Base-by-base conservation (phyloP, 2,113 vertebrate genomes). In the Pseudopipra pipra region DNA sequence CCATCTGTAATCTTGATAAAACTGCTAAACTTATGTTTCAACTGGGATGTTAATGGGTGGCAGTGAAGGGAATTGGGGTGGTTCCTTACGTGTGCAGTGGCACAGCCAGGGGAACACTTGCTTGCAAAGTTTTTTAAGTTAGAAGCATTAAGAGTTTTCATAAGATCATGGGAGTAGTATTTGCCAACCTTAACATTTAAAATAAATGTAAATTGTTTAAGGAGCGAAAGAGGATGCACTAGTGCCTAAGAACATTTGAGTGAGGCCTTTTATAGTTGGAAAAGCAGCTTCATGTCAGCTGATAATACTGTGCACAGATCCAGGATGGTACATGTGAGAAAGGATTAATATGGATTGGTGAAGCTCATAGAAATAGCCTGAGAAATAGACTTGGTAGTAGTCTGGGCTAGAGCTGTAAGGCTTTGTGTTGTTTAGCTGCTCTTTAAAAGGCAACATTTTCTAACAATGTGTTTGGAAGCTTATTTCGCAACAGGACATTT, bases 31-130 rank as follows among this genome's bases (percentile, higher is more conserved):
- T 27, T 28, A 1, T 12, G 12, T 73, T 73, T 73, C 31, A 83
- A 25, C 37, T 80, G 20, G 8, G 12, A 4, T 89, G 54, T 62
- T 56, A 12, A 7, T 28, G 37, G 15, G 18, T 14, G 9, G 31
- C 49, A 54, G n/a, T 6, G 0, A 9, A 24, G 47, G 24, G 27
- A 33, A 2, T 8, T 15, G 46, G 1, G 13, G 7, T 44, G 51
- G 59, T 41, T 56, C 41, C 55, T 62, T 41, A 8, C 0, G 0
- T 0, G 6, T 13, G 31, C 66, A 49, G 44, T 35, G 35, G 12
- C 67, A 22, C 43, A 43, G 63, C 33, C 16, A 9, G 12, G 31
- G 43, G 28, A 47, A 4, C 5, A 1, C 13, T 15, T 24, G 5
- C 47, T 20, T 47, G 16, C 46, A 25, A 37, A 28, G 24, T 31